Base-by-base conservation (phyloP, 2,888 invertebrate genomes). In the Serrognathus titanus region DNA sequence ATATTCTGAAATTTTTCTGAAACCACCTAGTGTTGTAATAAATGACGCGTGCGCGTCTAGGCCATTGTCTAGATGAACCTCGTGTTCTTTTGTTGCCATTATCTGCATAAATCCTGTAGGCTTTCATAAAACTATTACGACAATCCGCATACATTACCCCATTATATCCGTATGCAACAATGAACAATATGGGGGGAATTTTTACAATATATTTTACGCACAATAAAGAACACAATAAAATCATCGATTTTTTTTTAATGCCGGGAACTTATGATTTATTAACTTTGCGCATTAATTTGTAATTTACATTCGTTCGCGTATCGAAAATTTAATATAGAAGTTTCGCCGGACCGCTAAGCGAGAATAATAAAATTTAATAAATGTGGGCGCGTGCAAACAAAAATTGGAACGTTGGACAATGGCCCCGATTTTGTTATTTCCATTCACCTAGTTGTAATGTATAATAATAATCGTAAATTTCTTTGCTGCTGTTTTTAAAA, bases 91-190 rank as follows among this genome's bases (percentile, higher is more conserved):
- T 68, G 67, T 68, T 65, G 64, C 66, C 66, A 69, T 68, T 68
- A 68, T 69, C 67, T 68, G 63, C 68, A 66, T 68, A 68, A 68
- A 68, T 68, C 67, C 67, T 62, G 65, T 64, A 63, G 64, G 65
- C 62, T 65, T 67, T 66, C 67, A 66, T 69, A 67, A 68, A 66
- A 69, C 67, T 69, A 68, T 69, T 68, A 69, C 67, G 67, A 66
- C 67, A 67, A 64, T 67, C 66, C 65, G 63, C 64, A 66, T 66
- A 63, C 64, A 67, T 67, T 67, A 65, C 61, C 60, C 61, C 63
- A 61, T 60, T 55, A 49, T 55, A 55, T 57, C 59, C 62, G 60
- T 59, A 60, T 59, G 62, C 59, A 64, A 65, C 66, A 64, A 67
- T 65, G 63, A 62, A 62, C 66, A 64, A 57, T 63, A 61, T 60